Base-by-base conservation (phyloP, 2,113 vertebrate genomes). In the Crotalus helleri region DNA sequence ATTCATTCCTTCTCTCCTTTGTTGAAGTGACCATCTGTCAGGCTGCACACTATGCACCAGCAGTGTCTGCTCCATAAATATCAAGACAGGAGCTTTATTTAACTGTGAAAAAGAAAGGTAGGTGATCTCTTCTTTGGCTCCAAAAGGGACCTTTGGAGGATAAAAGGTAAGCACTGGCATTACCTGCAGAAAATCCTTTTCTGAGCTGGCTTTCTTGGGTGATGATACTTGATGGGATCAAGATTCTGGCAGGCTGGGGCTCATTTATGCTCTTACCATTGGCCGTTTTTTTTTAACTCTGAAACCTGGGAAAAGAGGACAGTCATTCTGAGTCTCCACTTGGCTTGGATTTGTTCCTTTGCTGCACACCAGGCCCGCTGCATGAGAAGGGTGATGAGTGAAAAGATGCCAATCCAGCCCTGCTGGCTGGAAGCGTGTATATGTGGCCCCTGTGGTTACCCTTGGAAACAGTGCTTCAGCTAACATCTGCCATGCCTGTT, bases 1-100 rank as follows among this genome's bases (percentile, higher is more conserved):
- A 49, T 94, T 96, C 95, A 92, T n/a, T 90, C 92, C 89, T 90
- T 94, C 92, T 55, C 93, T 92, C 92, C 94, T 97, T 97, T 96
- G 96, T 96, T 93, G 46, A 95, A 49, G 39, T 2, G 86, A 1
- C 97, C 97, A 97, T 96, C 97, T 97, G 96, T 97, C 96, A 95
- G 8, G 0, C 93, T 90, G 94, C 90, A 93, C 85, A 0, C 93
- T 93, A 93, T 61, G 0, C 88, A 33, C 87, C 89, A 23, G 0
- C 91, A 0, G 95, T 94, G 33, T 87, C 55, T 92, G 94, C 94
- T 95, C 90, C 64, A 1, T 93, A 96, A 97, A 97, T 94, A 95
- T 49, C 94, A 93, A 96, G 9, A 89, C 21, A 81, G 6, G 0
- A 92, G 92, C 95, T 97, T 96, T 97, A 95, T 96, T 91, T 91